Conservation (phyloP, 1,140 invertebrate species). For the Conus ventricosus region DNA sequence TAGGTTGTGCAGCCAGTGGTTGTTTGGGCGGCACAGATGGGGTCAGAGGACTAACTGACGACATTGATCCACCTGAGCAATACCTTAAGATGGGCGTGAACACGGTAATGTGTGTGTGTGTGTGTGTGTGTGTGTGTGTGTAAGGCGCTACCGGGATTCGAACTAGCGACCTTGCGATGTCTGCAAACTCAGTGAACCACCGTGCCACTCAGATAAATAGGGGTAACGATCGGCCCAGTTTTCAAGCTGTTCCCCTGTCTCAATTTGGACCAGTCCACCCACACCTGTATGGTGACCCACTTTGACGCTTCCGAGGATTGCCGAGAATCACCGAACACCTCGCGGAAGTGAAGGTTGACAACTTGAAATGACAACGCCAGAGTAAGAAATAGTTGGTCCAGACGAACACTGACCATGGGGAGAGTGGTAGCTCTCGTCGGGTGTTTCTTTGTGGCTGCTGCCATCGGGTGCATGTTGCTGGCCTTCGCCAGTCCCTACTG, state of each 20-base stretch:
- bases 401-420: conserved; percentile 25
- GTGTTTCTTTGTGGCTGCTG: conserved; percentile 59
- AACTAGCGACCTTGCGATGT: no score
- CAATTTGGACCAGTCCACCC: conserved; percentile 10
- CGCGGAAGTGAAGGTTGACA: conserved; percentile 12
- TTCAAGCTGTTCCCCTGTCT: background rate
- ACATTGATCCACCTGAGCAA: no score
- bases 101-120: no score
- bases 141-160: no score
- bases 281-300: conserved; percentile 28
- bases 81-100: no score
- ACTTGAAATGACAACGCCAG: conserved; percentile 24
- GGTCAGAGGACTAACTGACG: no score
- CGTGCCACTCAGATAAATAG: no score
- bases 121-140: no score
- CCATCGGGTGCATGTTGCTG: conserved; percentile 80
- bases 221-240: no score
- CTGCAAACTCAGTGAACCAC: no score
- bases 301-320: conserved; percentile 11
- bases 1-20: no score
- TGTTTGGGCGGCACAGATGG: no score
- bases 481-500: conserved; percentile 96
- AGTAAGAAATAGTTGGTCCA: background rate
- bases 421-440: conserved; percentile 53
- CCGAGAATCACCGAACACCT: background rate